Conservation (phyloP, 2,113 vertebrate species). For the Bufo gargarizans region DNA sequence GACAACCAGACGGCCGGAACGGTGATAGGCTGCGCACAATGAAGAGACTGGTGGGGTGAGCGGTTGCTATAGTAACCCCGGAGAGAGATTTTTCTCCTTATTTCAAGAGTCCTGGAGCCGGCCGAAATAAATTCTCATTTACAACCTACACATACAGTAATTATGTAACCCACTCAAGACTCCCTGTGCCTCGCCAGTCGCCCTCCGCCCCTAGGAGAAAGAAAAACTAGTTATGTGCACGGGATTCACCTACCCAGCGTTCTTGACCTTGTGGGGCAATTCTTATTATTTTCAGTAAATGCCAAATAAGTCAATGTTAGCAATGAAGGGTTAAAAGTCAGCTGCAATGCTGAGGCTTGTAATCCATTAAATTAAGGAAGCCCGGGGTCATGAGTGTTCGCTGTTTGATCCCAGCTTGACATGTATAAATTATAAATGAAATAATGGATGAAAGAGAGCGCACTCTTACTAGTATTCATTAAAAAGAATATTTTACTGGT, state of each 20-base stretch:
- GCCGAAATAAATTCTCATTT: conserved; percentile 61
- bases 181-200: neutral
- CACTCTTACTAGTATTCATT: neutral
- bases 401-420: conserved; percentile 36
- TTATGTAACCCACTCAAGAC: conserved; percentile 44
- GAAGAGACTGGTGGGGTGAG: conserved; percentile 68
- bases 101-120: conserved; percentile 57
- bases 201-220: neutral
- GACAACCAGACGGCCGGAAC: conserved; percentile 69
- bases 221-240: neutral
- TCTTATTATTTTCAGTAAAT: neutral
- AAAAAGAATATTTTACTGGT: neutral
- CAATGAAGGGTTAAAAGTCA: neutral
- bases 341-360: neutral
- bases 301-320: neutral
- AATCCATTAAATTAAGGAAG: neutral
- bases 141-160: conserved; percentile 61
- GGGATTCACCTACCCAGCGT: neutral
- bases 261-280: neutral
- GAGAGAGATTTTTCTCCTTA: conserved; percentile 64
- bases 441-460: conserved; percentile 29
- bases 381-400: neutral
- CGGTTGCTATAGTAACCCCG: conserved; percentile 78
- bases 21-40: conserved; percentile 71
- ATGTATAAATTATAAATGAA: conserved; percentile 41